phyloP scores from a whole-genome alignment of 2,888 invertebrate species.

The Aleiodes leptofemur region DNA sequence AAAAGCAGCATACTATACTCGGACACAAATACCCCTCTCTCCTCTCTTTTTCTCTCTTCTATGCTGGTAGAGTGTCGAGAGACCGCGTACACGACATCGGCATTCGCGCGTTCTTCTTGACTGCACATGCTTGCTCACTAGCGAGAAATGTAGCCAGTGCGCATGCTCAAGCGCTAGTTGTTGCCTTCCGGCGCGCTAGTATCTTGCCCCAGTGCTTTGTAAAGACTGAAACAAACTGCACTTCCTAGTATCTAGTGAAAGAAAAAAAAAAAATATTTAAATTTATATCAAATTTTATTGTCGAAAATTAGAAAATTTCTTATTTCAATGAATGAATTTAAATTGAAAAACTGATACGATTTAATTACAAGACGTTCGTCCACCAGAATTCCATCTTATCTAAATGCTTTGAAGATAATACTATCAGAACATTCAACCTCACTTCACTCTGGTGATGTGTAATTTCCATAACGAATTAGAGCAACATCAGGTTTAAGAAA shows the following conservation, averaged over 20 bases:
- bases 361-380: no score
- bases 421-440: constrained; percentile 20
- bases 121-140: constrained; percentile 26
- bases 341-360: not conserved
- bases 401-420: constrained; percentile 12
- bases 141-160: not conserved
- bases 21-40: not conserved
- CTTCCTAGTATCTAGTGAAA: constrained; percentile 6
- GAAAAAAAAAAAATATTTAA: not conserved
- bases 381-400: not conserved
- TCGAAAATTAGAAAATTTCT: no score
- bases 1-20: constrained; percentile 24
- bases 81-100: constrained; percentile 58
- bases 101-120: constrained; percentile 53
- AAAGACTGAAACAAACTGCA: constrained; percentile 25
- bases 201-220: not conserved
- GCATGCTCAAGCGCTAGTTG: constrained; percentile 28
- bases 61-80: constrained; percentile 52
- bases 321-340: no score
- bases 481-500: constrained; percentile 19
- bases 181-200: constrained; percentile 22
- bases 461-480: constrained; percentile 30
- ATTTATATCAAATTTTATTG: no score
- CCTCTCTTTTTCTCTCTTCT: not conserved
- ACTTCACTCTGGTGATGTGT: constrained; percentile 1